Evolutionary conservation across 1,140 invertebrate species (phyloP).

Genomic region (Danaus melanippus): DNA sequence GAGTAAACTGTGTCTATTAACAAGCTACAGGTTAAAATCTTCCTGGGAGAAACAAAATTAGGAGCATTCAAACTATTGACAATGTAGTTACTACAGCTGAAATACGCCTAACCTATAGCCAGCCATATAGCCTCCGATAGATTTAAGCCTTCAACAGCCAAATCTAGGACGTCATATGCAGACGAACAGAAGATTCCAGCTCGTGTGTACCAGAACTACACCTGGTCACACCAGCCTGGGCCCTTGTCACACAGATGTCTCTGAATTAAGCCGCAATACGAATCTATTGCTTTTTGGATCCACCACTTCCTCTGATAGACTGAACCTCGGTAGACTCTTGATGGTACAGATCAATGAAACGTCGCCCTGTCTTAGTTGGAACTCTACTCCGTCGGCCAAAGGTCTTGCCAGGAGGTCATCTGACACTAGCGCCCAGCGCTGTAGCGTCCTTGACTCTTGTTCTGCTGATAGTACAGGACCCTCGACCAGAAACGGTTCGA

Average conservation of each 20-base stretch:
- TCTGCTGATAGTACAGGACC: constrained; percentile 86
- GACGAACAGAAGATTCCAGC: too few species aligned
- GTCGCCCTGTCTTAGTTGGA: constrained; percentile 95
- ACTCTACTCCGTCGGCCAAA: constrained; percentile 84
- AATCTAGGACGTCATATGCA: too few species aligned
- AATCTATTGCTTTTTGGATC: constrained; percentile 97
- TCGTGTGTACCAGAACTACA: too few species aligned
- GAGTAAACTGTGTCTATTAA: too few species aligned
- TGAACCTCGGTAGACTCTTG: constrained; percentile 90
- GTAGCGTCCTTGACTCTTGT: constrained; percentile 81
- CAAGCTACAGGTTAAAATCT: too few species aligned
- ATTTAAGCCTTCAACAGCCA: too few species aligned
- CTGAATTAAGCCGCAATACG: constrained; percentile 93
- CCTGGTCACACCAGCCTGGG: constrained; percentile 51
- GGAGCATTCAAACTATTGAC: too few species aligned
- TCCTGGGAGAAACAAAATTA: too few species aligned
- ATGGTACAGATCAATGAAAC: constrained; percentile 92
- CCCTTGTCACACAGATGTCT: constrained; percentile 92
- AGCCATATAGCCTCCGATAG: too few species aligned
- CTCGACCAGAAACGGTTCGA: constrained; percentile 89
- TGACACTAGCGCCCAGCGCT: constrained; percentile 95
- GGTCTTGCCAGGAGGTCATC: constrained; percentile 90
- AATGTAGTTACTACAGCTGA: too few species aligned
- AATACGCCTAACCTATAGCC: too few species aligned
- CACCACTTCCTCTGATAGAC: constrained; percentile 94